Conservation (phyloP, 2,797 vertebrate species). For the Sebastes flavidus region DNA sequence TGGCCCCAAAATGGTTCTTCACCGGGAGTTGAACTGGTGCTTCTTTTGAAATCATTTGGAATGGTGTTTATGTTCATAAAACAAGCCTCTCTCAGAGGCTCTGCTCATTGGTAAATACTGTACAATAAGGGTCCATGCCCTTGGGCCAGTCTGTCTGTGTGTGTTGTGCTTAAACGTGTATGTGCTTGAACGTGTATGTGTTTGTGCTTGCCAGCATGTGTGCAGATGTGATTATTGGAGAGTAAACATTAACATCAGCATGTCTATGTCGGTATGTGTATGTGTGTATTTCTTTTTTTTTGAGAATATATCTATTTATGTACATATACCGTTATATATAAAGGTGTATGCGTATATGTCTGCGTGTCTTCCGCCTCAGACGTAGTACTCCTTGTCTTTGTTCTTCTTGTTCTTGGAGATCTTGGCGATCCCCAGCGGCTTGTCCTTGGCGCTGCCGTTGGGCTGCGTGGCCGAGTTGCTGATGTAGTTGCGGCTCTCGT, state of each 20-base stretch:
- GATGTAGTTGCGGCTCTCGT: conserved; percentile 99
- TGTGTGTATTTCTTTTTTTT: conserved; percentile 50
- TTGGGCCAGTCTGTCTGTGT: conserved; percentile 50
- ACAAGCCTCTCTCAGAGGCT: conserved; percentile 67
- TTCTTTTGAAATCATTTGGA: conserved; percentile 67
- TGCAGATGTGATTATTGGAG: conserved; percentile 62
- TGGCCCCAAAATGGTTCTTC: conserved; percentile 50
- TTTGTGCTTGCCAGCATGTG: conserved; percentile 67
- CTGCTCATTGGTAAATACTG: conserved; percentile 78
- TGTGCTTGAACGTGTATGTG: conserved; percentile 37
- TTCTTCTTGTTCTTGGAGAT: conserved; percentile 99
- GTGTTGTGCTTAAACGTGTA: conserved; percentile 40
- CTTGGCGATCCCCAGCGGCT: conserved; percentile 95
- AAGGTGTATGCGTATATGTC: conserved; percentile 85
- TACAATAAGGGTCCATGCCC: conserved; percentile 72
- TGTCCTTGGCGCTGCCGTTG: conserved; percentile 98
- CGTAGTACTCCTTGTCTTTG: conserved; percentile 99
- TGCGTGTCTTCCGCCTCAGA: conserved; percentile 85
- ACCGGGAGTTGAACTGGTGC: conserved; percentile 68
- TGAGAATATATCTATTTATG: conserved; percentile 86
- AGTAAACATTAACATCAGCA: conserved; percentile 77
- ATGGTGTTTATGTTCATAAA: conserved; percentile 73
- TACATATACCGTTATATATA: conserved; percentile 88
- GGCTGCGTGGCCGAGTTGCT: conserved; percentile 99
- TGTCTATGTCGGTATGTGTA: conserved; percentile 64